A percentile compares a stretch with the other conserved stretches of the same genome.
Conservation (phyloP, 1,140 invertebrate species). For the Calosoma granatense region DNA sequence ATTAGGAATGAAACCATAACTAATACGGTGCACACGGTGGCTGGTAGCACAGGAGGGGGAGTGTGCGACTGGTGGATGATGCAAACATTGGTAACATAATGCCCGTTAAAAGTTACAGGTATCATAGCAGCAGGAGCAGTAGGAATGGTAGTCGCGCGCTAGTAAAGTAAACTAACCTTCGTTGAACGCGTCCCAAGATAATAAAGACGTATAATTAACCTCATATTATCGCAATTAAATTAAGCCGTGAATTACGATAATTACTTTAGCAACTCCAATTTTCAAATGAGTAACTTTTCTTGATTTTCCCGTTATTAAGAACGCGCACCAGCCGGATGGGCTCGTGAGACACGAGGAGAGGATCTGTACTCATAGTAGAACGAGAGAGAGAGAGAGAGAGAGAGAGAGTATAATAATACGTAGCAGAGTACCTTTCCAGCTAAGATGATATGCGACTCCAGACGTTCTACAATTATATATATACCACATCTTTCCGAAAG, state of each 20-base stretch:
- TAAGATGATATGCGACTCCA: too few species aligned
- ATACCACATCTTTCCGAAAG: too few species aligned
- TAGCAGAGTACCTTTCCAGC: too few species aligned
- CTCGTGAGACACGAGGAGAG: too few species aligned
- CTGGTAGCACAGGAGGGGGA: neutral
- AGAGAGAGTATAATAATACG: too few species aligned
- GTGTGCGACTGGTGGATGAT: neutral
- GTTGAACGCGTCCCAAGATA: constrained; percentile 16
- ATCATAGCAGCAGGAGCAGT: too few species aligned
- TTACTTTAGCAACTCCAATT: constrained; percentile 14
- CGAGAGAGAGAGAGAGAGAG: too few species aligned
- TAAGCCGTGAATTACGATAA: constrained; percentile 15
- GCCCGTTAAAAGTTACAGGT: constrained; percentile 17
- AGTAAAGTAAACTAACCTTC: constrained; percentile 1
- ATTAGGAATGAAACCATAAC: too few species aligned
- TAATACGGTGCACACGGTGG: too few species aligned
- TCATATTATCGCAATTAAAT: constrained; percentile 17
- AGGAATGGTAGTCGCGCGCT: too few species aligned
- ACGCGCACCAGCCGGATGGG: neutral
- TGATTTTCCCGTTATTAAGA: constrained; percentile 3
- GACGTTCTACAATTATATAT: too few species aligned
- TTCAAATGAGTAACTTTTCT: constrained; percentile 9
- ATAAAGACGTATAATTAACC: constrained; percentile 16
- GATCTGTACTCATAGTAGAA: too few species aligned
- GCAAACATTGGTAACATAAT: neutral